A percentile compares a stretch with the other conserved stretches of the same genome.
Conservation (phyloP, 1,140 invertebrate genomes). For the Solenopsis invicta region DNA sequence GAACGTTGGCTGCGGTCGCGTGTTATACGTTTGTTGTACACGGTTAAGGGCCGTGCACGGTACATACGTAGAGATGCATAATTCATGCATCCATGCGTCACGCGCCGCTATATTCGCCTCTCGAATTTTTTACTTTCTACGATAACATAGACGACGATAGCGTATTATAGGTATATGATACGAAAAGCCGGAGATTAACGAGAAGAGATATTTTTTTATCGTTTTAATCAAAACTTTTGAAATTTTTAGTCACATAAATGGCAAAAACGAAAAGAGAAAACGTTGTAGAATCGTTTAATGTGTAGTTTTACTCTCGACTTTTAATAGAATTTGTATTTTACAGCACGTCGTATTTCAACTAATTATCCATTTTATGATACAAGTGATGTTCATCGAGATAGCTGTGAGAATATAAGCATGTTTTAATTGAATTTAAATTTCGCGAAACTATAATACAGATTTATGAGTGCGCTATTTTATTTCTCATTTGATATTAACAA, state of each 20-base stretch:
- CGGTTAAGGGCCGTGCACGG: slow-evolving; percentile 30
- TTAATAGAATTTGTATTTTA: slow-evolving; percentile 2
- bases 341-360: neutral
- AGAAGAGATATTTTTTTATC: neutral
- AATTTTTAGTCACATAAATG: slow-evolving; percentile 30
- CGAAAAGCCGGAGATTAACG: neutral
- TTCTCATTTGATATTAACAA: slow-evolving; percentile 5
- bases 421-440: slow-evolving; percentile 52
- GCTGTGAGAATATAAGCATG: slow-evolving; percentile 1
- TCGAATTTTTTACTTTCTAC: slow-evolving; percentile 52
- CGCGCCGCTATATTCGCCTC: slow-evolving; percentile 31
- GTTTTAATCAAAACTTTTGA: slow-evolving; percentile 10
- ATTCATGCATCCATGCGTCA: slow-evolving; percentile 54
- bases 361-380: neutral
- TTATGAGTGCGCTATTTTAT: slow-evolving; percentile 41
- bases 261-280: neutral
- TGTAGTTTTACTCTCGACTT: neutral
- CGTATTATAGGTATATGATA: no score
- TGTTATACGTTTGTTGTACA: slow-evolving; percentile 45
- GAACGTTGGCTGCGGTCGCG: slow-evolving; percentile 51
- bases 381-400: slow-evolving; percentile 7
- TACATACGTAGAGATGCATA: slow-evolving; percentile 54
- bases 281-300: slow-evolving; percentile 15
- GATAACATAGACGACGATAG: neutral
- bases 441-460: slow-evolving; percentile 29